Evolutionary conservation across 2,888 invertebrate genomes (phyloP), one percentile per base, ranked within the genome.

Genomic region (Aethes cnicana): DNA sequence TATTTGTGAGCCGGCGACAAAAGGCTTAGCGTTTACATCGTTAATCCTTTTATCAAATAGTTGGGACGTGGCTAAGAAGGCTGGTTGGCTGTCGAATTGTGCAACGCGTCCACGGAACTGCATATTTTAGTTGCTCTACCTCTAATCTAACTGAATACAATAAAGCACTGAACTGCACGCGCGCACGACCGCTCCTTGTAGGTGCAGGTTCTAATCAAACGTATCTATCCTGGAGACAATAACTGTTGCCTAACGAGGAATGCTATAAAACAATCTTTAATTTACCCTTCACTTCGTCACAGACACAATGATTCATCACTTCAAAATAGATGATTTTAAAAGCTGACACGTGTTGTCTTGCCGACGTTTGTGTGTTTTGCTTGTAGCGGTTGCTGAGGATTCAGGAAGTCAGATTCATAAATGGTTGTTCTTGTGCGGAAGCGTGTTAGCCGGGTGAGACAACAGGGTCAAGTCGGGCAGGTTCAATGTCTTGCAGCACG

Each of bases 401-500:
- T 26, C 26, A 17, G 33, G 23, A 72, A 74, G 63, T 66, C 69
- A 81, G 78, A 81, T 74, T 82, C 81, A 82, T 78, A 68, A 64
- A 23, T 36, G 11, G 17, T 37, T 18, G 43, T 44, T 63, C 65
- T 66, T 64, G 62, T 67, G 68, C 64, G 58, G 61, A 63, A 66
- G 54, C 61, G 56, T 56, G 66, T 66, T 62, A 14, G 66, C 57
- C 65, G n/a, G n/a, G 69, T 64, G 66, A 75, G 78, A 74, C 74
- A 70, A 66, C 67, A 68, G 69, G 79, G 81, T 84, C 83, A 80
- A 72, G 66, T 62, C 69, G 64, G 63, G 61, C 74, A 82, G 72
- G 85, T 83, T 82, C 81, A 84, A 76, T 77, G 83, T 80, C 75
- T 82, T 37, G 50, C 43, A 33, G 63, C 65, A 63, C 63, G 69